These are phyloP conservation scores for Eupithecia centaureata DNA, from an alignment of 2,888 invertebrate species.

Conservation along the genomic window DNA sequence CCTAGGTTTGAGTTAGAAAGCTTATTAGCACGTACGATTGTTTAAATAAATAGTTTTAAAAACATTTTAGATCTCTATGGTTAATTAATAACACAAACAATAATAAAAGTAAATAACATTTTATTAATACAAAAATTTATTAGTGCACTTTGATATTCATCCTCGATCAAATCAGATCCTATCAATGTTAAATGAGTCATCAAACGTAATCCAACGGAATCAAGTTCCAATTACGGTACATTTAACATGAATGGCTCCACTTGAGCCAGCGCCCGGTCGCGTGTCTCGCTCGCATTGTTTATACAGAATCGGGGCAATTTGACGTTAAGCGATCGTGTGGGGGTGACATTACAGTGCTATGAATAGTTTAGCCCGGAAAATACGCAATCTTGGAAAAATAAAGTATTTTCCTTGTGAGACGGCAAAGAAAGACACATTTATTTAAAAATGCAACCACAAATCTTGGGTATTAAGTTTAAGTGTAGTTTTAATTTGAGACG, in stretches of 20 bases:
- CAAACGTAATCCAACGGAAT: constrained; percentile 62
- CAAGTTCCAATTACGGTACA: constrained; percentile 79
- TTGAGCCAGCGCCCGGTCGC: constrained; percentile 61
- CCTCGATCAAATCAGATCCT: constrained; percentile 10
- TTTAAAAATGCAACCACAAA: too few species aligned
- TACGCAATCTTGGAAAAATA: background rate
- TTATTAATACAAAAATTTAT: background rate
- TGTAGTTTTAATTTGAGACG: too few species aligned
- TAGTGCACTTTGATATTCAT: constrained; percentile 9
- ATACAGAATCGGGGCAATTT: constrained; percentile 75
- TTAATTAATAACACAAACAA: background rate
- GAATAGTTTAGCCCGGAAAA: constrained; percentile 10
- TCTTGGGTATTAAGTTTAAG: too few species aligned
- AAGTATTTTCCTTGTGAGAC: background rate
- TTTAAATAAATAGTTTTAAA: too few species aligned
- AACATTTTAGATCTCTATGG: background rate
- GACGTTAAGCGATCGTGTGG: constrained; percentile 71
- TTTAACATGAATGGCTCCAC: constrained; percentile 69
- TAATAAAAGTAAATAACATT: background rate
- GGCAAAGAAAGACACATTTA: too few species aligned
- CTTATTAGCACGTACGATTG: too few species aligned
- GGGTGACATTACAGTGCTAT: constrained; percentile 55
- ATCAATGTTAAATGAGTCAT: constrained; percentile 49
- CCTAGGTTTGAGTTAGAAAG: too few species aligned
- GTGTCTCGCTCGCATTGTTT: constrained; percentile 73